Percentiles rank a stretch among this genome's conserved stretches.
phyloP scores from a whole-genome alignment of 2,113 vertebrate genomes.

The Dasyprocta punctata region DNA sequence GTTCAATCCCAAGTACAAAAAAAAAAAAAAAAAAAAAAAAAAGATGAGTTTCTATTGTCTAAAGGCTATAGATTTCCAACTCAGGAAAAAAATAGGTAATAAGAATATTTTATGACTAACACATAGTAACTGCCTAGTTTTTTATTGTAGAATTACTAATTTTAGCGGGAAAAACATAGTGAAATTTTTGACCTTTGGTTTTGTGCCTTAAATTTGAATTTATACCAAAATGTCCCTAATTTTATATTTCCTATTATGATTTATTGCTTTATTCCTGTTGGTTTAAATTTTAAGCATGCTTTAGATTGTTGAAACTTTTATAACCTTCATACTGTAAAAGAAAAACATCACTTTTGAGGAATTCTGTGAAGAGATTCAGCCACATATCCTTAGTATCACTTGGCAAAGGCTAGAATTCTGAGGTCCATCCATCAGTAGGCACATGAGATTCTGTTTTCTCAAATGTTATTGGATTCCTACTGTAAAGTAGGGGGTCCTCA shows the following conservation, averaged over 20 bases:
- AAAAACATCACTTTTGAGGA: neutral
- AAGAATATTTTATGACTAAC: neutral
- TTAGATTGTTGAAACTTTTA: neutral
- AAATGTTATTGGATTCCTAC: neutral
- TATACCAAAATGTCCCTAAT: conserved; percentile 26
- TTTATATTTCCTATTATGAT: conserved; percentile 4
- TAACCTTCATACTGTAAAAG: neutral
- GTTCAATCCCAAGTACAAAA: too few relatives aligned
- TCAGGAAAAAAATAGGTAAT: neutral
- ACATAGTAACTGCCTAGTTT: neutral
- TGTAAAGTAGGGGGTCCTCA: neutral
- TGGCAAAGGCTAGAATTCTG: neutral
- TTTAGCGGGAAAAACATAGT: neutral
- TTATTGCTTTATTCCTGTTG: conserved; percentile 39
- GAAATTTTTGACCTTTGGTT: neutral
- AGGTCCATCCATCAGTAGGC: neutral
- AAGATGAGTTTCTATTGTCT: neutral
- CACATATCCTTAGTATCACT: neutral
- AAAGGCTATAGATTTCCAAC: neutral
- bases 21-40: too few relatives aligned
- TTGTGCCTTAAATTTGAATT: neutral
- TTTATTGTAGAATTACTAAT: neutral
- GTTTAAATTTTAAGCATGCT: neutral
- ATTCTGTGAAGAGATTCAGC: neutral
- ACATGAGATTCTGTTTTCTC: neutral